Percentiles rank a stretch among this genome's conserved stretches.
phyloP scores from a whole-genome alignment of 2,888 invertebrate species.

The Capitulum mitella region DNA sequence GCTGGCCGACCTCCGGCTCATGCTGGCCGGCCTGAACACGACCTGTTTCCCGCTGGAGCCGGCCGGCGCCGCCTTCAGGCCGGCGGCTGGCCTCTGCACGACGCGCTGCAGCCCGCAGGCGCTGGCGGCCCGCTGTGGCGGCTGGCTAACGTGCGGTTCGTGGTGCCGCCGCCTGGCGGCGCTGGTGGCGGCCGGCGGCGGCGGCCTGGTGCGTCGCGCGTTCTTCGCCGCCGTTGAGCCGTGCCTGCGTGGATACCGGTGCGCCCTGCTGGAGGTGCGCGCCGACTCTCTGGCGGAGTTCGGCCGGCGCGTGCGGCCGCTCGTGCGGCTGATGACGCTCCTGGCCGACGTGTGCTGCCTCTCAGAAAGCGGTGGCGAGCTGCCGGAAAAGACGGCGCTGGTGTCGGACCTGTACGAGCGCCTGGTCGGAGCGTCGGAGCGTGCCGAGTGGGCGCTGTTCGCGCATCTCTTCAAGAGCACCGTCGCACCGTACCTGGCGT shows the following conservation, averaged over 20 bases:
- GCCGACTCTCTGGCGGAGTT: background rate
- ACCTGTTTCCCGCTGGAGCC: background rate
- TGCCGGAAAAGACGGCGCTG: constrained; percentile 21
- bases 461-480: constrained; percentile 8
- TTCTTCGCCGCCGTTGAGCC: constrained; percentile 13
- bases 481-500: background rate
- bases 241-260: constrained; percentile 25
- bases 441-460: background rate
- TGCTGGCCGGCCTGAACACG: background rate
- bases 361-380: background rate
- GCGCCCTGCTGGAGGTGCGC: constrained; percentile 7
- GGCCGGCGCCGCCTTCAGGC: background rate
- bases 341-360: constrained; percentile 22
- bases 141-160: constrained; percentile 17
- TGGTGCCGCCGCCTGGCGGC: constrained; percentile 26
- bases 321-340: constrained; percentile 18
- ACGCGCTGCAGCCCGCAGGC: constrained; percentile 14
- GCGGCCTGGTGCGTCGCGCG: background rate
- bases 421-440: background rate
- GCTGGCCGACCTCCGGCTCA: background rate
- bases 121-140: constrained; percentile 13
- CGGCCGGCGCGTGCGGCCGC: constrained; percentile 15
- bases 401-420: constrained; percentile 16
- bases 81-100: background rate
- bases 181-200: constrained; percentile 5